Conservation (phyloP, 2,888 invertebrate species). For the Crematogaster levior region DNA sequence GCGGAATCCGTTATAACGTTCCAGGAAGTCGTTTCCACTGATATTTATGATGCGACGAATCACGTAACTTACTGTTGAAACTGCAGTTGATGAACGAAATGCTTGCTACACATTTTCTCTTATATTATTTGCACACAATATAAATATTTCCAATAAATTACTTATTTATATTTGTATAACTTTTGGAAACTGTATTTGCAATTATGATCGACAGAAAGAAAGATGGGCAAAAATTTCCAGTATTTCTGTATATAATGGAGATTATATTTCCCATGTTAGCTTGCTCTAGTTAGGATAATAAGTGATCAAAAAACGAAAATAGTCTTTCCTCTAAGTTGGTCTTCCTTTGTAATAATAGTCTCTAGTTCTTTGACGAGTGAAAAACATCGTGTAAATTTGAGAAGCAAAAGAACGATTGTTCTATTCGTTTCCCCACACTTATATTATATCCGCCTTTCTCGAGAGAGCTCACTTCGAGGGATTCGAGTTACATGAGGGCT, state of each 20-base stretch:
- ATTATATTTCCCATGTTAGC: background rate
- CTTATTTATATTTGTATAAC: background rate
- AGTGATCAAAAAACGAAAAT: slow-evolving; percentile 5
- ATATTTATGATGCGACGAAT: slow-evolving; percentile 64
- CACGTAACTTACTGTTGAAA: slow-evolving; percentile 30
- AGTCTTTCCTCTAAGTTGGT: background rate
- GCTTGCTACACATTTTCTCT: background rate
- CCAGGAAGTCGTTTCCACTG: slow-evolving; percentile 56
- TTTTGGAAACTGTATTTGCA: background rate
- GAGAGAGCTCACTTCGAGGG: background rate
- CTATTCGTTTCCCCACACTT: background rate
- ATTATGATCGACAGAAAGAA: background rate
- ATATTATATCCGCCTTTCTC: slow-evolving; percentile 23
- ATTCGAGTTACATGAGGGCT: slow-evolving; percentile 20
- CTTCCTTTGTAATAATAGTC: slow-evolving; percentile 8
- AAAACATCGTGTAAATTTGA: background rate
- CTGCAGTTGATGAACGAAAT: slow-evolving; percentile 12
- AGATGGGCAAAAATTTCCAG: background rate
- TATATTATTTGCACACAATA: background rate
- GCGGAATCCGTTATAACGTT: slow-evolving; percentile 33
- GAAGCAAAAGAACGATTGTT: background rate
- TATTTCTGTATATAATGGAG: slow-evolving; percentile 1
- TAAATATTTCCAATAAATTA: background rate
- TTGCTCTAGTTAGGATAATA: background rate
- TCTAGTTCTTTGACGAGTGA: background rate